Evolutionary conservation across 2,888 invertebrate species (phyloP), one percentile per base, ranked within the genome.

Genomic region (Arenicola marina): DNA sequence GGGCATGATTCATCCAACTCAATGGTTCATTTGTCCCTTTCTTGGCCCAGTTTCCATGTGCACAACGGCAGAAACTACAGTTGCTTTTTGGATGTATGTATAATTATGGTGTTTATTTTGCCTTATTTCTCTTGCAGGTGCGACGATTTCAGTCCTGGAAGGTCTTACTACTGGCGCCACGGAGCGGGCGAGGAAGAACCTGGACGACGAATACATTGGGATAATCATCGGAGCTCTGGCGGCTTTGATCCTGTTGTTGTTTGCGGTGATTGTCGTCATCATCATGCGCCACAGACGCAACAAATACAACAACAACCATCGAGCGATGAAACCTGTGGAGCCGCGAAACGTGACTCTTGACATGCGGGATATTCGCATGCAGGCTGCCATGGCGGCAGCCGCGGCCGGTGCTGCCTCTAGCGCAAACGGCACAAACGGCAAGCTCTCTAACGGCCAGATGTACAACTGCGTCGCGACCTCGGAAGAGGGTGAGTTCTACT

Each of bases 231-330:
- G 91, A n/a, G 89, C 91, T 4, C 83, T 91, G 56, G 89, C 89
- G 29, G 90, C 90, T 1, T 87, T 91, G 51, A 76, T 80, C 48
- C 71, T 78, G 56, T 89, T 91, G 56, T 87, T 92, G 56, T 84
- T 92, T 1, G 85, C 91, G 29, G 89, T 89, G 1, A 89, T 89
- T 4, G 89, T 89, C 38, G 89, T 91, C 74, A 88, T 89, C 81
- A 86, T 92, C 59, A 88, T 91, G 56, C 68, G 76, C 18, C 75
- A 76, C 56, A 72, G 75, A 33, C 75, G 77, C 61, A 72, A 73
- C 44, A 68, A 68, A 59, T 63, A 68, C 56, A 55, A 59, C 32
- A 62, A 63, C 55, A 63, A 61, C 48, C 68, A 62, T 51, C 64
- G 59, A 31, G 33, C 51, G 33, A 65, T 67, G 56, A 64, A 67